These are phyloP conservation scores for Mormyrus hasselquistii DNA, from an alignment of 2,797 vertebrate species.

Conservation along the genomic window DNA sequence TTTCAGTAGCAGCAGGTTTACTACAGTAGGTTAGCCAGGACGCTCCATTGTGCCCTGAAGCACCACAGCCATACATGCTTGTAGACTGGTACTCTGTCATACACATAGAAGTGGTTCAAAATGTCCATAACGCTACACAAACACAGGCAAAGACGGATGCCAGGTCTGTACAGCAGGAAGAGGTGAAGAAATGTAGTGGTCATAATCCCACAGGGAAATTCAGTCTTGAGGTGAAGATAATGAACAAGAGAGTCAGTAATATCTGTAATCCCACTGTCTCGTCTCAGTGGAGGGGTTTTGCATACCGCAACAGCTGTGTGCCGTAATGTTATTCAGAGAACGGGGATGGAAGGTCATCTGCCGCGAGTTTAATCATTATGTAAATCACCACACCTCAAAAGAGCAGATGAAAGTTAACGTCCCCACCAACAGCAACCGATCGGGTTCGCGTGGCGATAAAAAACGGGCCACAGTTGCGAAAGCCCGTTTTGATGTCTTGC, in stretches of 20 bases:
- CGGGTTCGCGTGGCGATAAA: conserved; percentile 20
- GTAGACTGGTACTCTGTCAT: neutral
- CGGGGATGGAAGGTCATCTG: conserved; percentile 54
- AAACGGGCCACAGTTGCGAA: conserved; percentile 22
- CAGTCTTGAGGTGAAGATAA: conserved; percentile 42
- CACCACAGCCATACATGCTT: neutral
- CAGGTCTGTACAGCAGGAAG: conserved; percentile 11
- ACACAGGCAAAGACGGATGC: neutral
- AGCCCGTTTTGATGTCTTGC: conserved; percentile 35
- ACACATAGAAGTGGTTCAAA: neutral
- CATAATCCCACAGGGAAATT: conserved; percentile 36
- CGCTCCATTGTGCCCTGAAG: neutral
- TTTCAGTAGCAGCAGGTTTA: neutral
- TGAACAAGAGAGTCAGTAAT: conserved; percentile 45
- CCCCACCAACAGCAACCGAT: conserved; percentile 24
- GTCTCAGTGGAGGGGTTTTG: conserved; percentile 46
- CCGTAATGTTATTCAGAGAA: conserved; percentile 49
- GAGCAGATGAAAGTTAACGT: conserved; percentile 61
- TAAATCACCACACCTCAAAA: conserved; percentile 63
- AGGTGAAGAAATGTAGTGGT: conserved; percentile 36
- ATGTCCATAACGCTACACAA: neutral
- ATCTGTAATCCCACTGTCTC: conserved; percentile 47
- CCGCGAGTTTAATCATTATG: conserved; percentile 70
- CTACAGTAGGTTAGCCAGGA: neutral
- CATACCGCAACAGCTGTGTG: conserved; percentile 63